Evolutionary conservation across 2,888 invertebrate genomes (phyloP).

Genomic region (Sclerodermus sp.): DNA sequence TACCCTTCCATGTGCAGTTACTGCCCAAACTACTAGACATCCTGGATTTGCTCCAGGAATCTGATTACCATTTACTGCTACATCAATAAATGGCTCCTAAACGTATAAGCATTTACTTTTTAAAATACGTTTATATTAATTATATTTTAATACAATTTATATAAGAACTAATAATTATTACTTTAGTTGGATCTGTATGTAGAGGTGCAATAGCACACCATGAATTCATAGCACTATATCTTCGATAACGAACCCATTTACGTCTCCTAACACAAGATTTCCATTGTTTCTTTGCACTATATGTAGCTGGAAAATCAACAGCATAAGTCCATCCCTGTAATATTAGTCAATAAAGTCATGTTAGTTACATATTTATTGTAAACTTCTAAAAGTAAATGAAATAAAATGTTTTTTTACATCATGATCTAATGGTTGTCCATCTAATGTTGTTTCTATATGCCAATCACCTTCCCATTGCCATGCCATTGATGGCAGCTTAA

Average conservation of each 20-base stretch:
- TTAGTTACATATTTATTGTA: too few relatives aligned
- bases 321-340: slow-evolving; percentile 87
- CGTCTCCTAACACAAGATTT: slow-evolving; percentile 86
- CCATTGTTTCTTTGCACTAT: slow-evolving; percentile 80
- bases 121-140: slow-evolving; percentile 1
- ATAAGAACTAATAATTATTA: slow-evolving; percentile 34
- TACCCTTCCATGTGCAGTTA: slow-evolving; percentile 87
- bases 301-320: slow-evolving; percentile 85
- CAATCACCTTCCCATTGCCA: slow-evolving; percentile 98
- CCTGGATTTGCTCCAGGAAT: slow-evolving; percentile 78
- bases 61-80: slow-evolving; percentile 82
- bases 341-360: too few relatives aligned
- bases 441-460: slow-evolving; percentile 80
- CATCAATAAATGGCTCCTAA: slow-evolving; percentile 89
- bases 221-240: slow-evolving; percentile 86
- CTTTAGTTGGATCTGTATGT: slow-evolving; percentile 84
- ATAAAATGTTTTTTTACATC: too few relatives aligned
- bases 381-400: too few relatives aligned
- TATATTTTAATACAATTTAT: not conserved
- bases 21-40: slow-evolving; percentile 85
- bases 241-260: slow-evolving; percentile 85
- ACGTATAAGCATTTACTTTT: slow-evolving; percentile 21
- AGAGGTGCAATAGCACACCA: slow-evolving; percentile 91
- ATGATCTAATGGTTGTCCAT: slow-evolving; percentile 85
- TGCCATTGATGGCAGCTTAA: slow-evolving; percentile 87